These are phyloP conservation scores for Urocynchramus pylzowi DNA, from an alignment of 2,113 vertebrate genomes.

Conservation along the genomic window DNA sequence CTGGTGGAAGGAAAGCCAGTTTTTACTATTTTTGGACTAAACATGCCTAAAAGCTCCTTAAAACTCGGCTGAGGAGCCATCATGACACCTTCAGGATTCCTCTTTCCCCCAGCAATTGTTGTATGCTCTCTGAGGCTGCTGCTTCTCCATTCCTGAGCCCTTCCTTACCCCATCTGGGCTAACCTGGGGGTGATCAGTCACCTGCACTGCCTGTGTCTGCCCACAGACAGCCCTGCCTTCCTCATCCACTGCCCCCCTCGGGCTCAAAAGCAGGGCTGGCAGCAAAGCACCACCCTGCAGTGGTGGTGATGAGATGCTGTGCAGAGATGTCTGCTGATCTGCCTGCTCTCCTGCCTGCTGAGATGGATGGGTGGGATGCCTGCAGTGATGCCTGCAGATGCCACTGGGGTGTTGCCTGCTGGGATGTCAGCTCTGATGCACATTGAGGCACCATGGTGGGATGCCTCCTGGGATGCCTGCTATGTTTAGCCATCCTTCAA, in stretches of 20 bases:
- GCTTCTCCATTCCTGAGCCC: neutral
- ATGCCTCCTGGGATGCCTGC: neutral
- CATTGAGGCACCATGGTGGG: neutral
- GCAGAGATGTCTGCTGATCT: neutral
- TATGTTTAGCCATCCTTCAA: neutral
- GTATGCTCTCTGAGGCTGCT: neutral
- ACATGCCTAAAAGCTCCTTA: neutral
- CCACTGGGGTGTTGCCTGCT: neutral
- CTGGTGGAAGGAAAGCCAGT: neutral
- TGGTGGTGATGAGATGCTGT: neutral
- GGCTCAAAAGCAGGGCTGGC: neutral
- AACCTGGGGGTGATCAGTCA: no score
- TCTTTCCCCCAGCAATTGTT: neutral
- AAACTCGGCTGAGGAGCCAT: neutral
- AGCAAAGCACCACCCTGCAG: neutral
- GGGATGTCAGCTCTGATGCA: neutral
- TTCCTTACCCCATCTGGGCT: neutral
- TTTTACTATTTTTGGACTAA: neutral
- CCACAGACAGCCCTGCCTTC: rapidly evolving
- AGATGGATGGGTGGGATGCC: neutral
- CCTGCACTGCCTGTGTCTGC: neutral
- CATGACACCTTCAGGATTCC: neutral
- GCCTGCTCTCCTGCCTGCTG: neutral
- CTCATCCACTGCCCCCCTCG: rapidly evolving
- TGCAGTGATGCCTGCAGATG: neutral